A percentile compares a stretch with the other conserved stretches of the same genome.
Conservation (phyloP, 1,140 invertebrate genomes). For the Goniozus legneri region DNA sequence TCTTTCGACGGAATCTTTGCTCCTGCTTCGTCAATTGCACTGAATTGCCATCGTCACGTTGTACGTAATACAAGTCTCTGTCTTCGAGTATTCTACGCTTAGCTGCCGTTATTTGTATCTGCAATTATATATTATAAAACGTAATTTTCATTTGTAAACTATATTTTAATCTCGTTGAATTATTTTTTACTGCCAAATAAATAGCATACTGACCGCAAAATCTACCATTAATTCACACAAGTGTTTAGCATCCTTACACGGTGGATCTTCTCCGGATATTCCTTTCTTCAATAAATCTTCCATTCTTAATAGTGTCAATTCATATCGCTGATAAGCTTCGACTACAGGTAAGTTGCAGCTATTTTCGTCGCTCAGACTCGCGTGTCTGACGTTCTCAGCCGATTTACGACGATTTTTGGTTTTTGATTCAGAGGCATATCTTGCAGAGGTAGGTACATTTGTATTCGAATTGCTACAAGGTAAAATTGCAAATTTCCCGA, state of each 20-base stretch:
- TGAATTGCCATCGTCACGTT: conserved; percentile 54
- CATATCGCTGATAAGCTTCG: conserved; percentile 77
- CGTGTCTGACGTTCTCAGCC: conserved; percentile 30
- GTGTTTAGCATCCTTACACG: conserved; percentile 58
- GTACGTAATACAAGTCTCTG: conserved; percentile 70
- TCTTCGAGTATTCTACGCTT: conserved; percentile 79
- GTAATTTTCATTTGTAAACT: neutral
- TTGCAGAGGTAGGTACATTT: conserved; percentile 22
- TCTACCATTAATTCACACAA: conserved; percentile 75
- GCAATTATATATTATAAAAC: conserved; percentile 4
- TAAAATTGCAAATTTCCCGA: conserved; percentile 84
- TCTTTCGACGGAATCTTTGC: conserved; percentile 65
- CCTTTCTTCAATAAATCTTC: conserved; percentile 77
- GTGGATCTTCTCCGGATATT: conserved; percentile 62
- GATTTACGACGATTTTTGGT: conserved; percentile 51
- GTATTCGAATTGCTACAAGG: conserved; percentile 34
- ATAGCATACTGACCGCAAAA: conserved; percentile 63
- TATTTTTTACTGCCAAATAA: neutral
- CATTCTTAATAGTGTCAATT: conserved; percentile 73
- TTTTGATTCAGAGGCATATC: conserved; percentile 35
- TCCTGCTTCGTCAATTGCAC: conserved; percentile 60
- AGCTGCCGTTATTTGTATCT: conserved; percentile 67
- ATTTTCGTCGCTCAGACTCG: conserved; percentile 33
- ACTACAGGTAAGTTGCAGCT: conserved; percentile 66
- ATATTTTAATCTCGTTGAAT: conserved; percentile 1